Percentiles rank a stretch among this genome's conserved stretches.
Conservation (phyloP, 2,797 vertebrate genomes). For the Lutjanus argentimaculatus region DNA sequence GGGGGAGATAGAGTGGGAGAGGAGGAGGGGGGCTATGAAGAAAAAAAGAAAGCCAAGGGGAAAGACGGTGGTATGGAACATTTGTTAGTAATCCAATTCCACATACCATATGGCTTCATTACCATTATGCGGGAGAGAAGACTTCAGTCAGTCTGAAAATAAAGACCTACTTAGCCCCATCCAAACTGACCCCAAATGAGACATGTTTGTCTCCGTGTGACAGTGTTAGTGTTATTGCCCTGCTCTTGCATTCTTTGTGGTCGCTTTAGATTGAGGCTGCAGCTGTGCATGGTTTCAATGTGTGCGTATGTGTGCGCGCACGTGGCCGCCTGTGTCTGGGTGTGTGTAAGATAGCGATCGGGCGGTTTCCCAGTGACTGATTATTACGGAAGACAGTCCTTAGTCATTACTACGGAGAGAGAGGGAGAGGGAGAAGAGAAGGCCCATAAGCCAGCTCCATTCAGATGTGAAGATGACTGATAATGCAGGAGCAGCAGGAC, state of each 20-base stretch:
- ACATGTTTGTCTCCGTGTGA: conserved; percentile 85
- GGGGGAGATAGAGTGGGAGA: conserved; percentile 43
- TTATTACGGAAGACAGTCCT: conserved; percentile 84
- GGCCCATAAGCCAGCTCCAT: conserved; percentile 87
- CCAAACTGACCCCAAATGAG: conserved; percentile 85
- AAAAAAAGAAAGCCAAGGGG: conserved; percentile 65
- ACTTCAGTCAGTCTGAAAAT: conserved; percentile 87
- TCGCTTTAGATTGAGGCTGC: conserved; percentile 77
- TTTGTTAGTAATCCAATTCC: conserved; percentile 87
- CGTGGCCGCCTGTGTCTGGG: conserved; percentile 66
- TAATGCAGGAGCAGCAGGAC: conserved; percentile 87
- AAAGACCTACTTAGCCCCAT: conserved; percentile 85
- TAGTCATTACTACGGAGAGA: conserved; percentile 73
- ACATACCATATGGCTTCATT: conserved; percentile 85
- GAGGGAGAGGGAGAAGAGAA: conserved; percentile 66
- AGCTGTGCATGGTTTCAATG: conserved; percentile 72
- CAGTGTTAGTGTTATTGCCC: conserved; percentile 86
- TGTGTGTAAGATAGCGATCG: conserved; percentile 84
- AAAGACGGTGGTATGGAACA: conserved; percentile 84
- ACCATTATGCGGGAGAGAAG: conserved; percentile 85
- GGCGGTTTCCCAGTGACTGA: conserved; percentile 84
- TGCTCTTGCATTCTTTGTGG: conserved; percentile 83
- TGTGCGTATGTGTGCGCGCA: conserved; percentile 38
- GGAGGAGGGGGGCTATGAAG: conserved; percentile 39
- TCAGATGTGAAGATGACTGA: conserved; percentile 92